Evolutionary conservation across 2,113 vertebrate species (phyloP), one percentile per base, ranked within the genome.

Genomic region (Megaleporinus macrocephalus): DNA sequence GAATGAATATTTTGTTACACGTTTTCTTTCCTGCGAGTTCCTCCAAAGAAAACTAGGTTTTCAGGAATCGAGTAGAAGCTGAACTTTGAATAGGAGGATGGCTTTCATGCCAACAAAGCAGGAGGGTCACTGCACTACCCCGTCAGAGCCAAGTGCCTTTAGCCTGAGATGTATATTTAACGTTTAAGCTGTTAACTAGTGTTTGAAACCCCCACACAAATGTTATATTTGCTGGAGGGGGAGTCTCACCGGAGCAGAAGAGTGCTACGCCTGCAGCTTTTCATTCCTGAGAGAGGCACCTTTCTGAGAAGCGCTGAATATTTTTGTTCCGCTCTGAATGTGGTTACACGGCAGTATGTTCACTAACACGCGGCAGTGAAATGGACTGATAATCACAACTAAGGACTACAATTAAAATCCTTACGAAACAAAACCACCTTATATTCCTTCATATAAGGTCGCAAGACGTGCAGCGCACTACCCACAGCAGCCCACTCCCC

Each of bases 161-260:
- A 77, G 62, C 62, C n/a, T 27, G 26, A 66, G 24, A 1, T 44
- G 26, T 63, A 49, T 47, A 27, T 63, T 49, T 10, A 29, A 65
- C 11, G 2, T 76, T 76, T 63, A 24, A 76, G 36, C 74, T 63
- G 15, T 26, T 65, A 65, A 27, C 59, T 78, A 30, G 26, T 51
- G 75, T 53, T 53, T 49, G 61, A 78, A 78, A 65, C 41, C 62
- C 76, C 61, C 76, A 65, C 62, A 78, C 76, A 22, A 22, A 63
- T 63, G 59, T 27, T 27, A 27, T 47, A 57, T 76, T 47, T 47
- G 55, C 51, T 63, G 74, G 59, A 59, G 47, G 75, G 49, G 18
- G 61, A 77, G 44, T 26, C 41, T 77, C 41, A 65, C 20, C 18
- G 15, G 76, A 53, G 76, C 26, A n/a, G 76, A 33, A 30, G 62